Evolutionary conservation across 2,113 vertebrate species (phyloP).

Genomic region (Xiphophorus hellerii): DNA sequence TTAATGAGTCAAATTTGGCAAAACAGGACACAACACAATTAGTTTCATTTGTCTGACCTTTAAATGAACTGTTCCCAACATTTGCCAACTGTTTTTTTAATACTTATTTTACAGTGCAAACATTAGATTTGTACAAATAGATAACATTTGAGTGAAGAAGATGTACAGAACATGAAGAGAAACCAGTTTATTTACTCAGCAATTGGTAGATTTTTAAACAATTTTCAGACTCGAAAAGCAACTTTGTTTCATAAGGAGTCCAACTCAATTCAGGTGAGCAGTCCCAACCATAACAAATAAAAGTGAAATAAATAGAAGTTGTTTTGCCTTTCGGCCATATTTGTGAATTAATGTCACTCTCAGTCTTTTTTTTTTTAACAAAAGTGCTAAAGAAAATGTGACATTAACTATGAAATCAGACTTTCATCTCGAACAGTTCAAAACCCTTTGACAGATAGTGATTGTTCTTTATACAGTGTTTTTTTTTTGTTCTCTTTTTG

Average conservation of each 20-base stretch:
- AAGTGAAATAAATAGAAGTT: too few relatives aligned
- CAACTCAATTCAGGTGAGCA: neutral
- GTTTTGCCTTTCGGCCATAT: too few relatives aligned
- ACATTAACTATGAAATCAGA: conserved; percentile 50
- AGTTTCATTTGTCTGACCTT: conserved; percentile 47
- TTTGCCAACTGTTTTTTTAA: conserved; percentile 28
- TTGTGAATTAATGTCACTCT: too few relatives aligned
- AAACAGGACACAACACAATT: conserved; percentile 45
- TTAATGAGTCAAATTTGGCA: conserved; percentile 50
- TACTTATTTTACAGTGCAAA: conserved; percentile 31
- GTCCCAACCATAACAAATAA: too few relatives aligned
- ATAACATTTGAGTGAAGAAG: conserved; percentile 8
- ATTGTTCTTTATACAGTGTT: too few relatives aligned
- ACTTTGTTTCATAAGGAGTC: conserved; percentile 36
- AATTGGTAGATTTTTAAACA: conserved; percentile 13
- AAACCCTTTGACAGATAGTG: neutral
- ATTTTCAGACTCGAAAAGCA: conserved; percentile 38
- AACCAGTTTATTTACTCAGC: conserved; percentile 61
- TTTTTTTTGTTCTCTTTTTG: neutral
- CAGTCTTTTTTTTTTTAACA: too few relatives aligned
- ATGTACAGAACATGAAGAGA: conserved; percentile 39
- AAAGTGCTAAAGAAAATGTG: too few relatives aligned
- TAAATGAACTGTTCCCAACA: conserved; percentile 36
- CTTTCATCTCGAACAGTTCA: conserved; percentile 39
- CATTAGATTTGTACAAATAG: conserved; percentile 41